A percentile compares a stretch with the other conserved stretches of the same genome.
phyloP scores from a whole-genome alignment of 2,113 vertebrate genomes.

The Callipepla squamata region DNA sequence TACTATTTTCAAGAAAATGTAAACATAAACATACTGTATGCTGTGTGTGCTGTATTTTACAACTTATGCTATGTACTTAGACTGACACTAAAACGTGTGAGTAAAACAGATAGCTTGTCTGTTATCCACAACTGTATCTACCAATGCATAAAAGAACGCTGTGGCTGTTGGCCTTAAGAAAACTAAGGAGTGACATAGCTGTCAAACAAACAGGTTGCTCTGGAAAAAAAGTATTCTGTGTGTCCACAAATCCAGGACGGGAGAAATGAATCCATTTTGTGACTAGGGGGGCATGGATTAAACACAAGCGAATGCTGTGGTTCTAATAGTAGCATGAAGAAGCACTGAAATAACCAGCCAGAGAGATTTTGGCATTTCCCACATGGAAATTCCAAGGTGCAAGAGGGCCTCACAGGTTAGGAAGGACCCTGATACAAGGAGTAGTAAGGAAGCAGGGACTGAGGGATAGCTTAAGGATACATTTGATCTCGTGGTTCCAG shows the following conservation, averaged over 20 bases:
- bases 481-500: neutral
- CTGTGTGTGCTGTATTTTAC: neutral
- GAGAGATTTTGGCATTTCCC: neutral
- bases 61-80: too few relatives aligned
- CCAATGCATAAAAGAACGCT: neutral
- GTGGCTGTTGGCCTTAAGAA: neutral
- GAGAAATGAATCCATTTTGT: neutral
- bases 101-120: neutral
- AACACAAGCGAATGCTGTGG: neutral
- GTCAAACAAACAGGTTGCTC: neutral
- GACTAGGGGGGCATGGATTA: neutral
- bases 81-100: neutral
- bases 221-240: neutral
- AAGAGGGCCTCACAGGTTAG: neutral
- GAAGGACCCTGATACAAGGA: neutral
- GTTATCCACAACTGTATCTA: neutral
- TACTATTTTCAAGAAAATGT: neutral
- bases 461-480: neutral
- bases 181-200: neutral
- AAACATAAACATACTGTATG: neutral
- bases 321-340: neutral
- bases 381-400: neutral
- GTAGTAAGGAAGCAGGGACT: neutral
- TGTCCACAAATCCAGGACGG: neutral
- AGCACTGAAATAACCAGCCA: neutral